Conservation (phyloP, 2,113 vertebrate genomes). For the Puntigrus tetrazona region DNA sequence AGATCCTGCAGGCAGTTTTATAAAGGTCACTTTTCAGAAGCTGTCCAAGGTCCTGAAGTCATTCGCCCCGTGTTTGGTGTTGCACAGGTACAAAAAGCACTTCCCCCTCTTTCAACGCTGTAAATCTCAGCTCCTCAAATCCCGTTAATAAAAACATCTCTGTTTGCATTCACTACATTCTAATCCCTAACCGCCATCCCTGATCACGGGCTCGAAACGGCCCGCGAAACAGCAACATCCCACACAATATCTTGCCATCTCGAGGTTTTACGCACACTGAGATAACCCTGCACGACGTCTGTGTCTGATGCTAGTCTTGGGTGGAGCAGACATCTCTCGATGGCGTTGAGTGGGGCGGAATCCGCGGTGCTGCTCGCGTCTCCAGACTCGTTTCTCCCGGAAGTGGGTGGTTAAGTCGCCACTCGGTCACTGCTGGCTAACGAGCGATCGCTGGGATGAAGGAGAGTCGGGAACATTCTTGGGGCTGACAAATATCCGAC, state of each 20-base stretch:
- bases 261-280: not conserved
- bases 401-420: slow-evolving; percentile 73
- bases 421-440: slow-evolving; percentile 66
- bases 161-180: not conserved
- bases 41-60: slow-evolving; percentile 47
- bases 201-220: not conserved
- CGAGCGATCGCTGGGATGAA: slow-evolving; percentile 74
- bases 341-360: slow-evolving; percentile 33
- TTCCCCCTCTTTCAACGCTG: not conserved
- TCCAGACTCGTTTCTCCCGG: slow-evolving; percentile 59
- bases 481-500: slow-evolving; percentile 42
- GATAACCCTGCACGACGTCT: not conserved
- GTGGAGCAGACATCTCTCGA: slow-evolving; percentile 42
- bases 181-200: not conserved
- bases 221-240: not conserved
- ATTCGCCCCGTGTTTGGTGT: not conserved
- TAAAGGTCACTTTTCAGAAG: not conserved
- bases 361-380: slow-evolving; percentile 24
- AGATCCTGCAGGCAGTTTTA: not conserved
- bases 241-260: not conserved
- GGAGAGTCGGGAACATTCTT: slow-evolving; percentile 61
- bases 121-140: not conserved
- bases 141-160: not conserved
- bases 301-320: slow-evolving; percentile 24
- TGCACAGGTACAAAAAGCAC: not conserved